Evolutionary conservation across 2,113 vertebrate species (phyloP).

Genomic region (Trematomus loennbergii): DNA sequence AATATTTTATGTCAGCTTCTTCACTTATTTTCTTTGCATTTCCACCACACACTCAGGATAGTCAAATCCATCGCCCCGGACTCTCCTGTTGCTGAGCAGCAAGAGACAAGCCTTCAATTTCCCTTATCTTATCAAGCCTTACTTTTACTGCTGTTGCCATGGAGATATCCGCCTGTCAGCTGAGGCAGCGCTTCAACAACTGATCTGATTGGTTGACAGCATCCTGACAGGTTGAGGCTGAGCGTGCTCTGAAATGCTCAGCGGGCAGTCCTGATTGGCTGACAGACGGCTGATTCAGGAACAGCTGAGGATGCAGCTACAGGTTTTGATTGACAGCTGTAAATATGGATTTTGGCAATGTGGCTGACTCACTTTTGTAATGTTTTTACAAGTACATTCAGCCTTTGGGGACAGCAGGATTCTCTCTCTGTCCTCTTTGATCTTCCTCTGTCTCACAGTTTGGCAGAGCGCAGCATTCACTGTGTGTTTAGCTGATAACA

Average conservation of each 20-base stretch:
- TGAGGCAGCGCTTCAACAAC: conserved; percentile 25
- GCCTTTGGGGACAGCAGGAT: background rate
- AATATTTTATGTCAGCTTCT: background rate
- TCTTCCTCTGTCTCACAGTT: background rate
- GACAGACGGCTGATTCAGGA: conserved; percentile 53
- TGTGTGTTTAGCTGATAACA: background rate
- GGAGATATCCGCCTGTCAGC: conserved; percentile 38
- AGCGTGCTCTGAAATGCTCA: background rate
- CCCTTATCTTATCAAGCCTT: conserved; percentile 31
- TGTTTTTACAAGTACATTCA: background rate
- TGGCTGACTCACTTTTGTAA: background rate
- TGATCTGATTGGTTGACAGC: conserved; percentile 14
- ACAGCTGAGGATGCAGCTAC: conserved; percentile 10
- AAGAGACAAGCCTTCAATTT: background rate
- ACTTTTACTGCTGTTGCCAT: conserved; percentile 36
- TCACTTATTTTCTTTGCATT: no score
- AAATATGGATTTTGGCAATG: background rate
- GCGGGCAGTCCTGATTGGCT: conserved; percentile 37
- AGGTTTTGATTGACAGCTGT: conserved; percentile 41
- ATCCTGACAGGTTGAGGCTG: conserved; percentile 27
- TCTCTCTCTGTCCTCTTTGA: background rate
- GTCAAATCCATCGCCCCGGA: background rate
- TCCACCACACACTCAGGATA: background rate
- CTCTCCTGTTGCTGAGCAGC: conserved; percentile 14
- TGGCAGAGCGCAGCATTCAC: background rate